A percentile compares a stretch with the other conserved stretches of the same genome.
Evolutionary conservation across 2,113 vertebrate genomes (phyloP).

Genomic region (Telmatochromis sp.): DNA sequence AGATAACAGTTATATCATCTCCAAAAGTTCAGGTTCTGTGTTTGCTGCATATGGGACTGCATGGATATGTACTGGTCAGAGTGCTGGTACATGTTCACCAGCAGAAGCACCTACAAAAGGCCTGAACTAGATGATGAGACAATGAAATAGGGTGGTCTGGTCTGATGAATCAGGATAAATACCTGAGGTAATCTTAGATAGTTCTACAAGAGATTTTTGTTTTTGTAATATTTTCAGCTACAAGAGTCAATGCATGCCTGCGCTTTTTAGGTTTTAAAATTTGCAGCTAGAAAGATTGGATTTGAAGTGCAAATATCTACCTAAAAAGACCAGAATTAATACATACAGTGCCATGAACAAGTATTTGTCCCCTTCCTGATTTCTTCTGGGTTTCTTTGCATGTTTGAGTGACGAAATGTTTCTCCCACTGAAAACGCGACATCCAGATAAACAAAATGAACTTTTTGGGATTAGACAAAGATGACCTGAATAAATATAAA

Average conservation of each 20-base stretch:
- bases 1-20: neutral
- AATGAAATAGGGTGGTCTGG: neutral
- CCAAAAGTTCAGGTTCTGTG: fast-evolving
- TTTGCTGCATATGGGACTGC: neutral
- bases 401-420: neutral
- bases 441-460: fast-evolving
- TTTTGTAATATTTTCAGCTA: neutral
- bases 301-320: fast-evolving
- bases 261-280: neutral
- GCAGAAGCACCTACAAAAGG: neutral
- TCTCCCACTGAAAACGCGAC: fast-evolving
- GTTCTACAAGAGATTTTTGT: fast-evolving
- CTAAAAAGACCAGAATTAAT: neutral
- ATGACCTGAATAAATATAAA: neutral
- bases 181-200: neutral
- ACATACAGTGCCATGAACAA: neutral
- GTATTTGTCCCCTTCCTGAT: neutral
- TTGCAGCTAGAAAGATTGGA: neutral
- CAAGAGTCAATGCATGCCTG: neutral
- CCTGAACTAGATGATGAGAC: neutral
- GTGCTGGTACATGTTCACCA: neutral
- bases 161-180: neutral
- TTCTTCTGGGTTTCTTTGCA: neutral
- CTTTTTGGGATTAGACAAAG: neutral
- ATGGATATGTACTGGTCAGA: neutral